Percentiles rank a stretch among this genome's conserved stretches.
Evolutionary conservation across 2,888 invertebrate genomes (phyloP).

Genomic region (Pemphredon lugubris): DNA sequence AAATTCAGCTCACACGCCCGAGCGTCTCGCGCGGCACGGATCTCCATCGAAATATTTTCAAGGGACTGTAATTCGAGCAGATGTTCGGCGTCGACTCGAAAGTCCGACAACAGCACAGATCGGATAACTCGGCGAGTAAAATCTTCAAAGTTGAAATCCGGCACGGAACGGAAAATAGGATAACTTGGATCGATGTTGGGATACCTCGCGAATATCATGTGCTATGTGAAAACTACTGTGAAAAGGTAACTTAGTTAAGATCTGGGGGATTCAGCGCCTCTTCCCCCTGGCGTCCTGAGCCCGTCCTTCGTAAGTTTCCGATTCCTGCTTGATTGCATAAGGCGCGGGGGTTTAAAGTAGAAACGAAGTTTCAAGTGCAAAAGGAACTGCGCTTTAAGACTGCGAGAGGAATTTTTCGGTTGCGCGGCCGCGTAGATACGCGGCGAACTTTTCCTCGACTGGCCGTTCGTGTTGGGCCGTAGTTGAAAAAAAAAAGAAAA

Average conservation of each 20-base stretch:
- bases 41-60: too few relatives aligned
- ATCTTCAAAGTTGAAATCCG: slow-evolving; percentile 20
- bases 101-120: background rate
- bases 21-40: too few relatives aligned
- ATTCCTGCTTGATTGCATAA: slow-evolving; percentile 51
- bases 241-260: slow-evolving; percentile 46
- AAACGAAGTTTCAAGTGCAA: slow-evolving; percentile 41
- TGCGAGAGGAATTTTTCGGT: slow-evolving; percentile 29
- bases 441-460: slow-evolving; percentile 29
- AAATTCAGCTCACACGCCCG: too few relatives aligned
- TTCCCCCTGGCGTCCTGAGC: slow-evolving; percentile 4
- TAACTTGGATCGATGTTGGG: slow-evolving; percentile 35
- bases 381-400: slow-evolving; percentile 27
- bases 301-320: slow-evolving; percentile 30
- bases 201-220: slow-evolving; percentile 33
- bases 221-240: slow-evolving; percentile 35
- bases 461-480: slow-evolving; percentile 24
- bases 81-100: background rate
- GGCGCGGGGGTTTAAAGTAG: slow-evolving; percentile 35
- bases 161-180: slow-evolving; percentile 32
- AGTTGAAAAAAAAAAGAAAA: too few relatives aligned
- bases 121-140: background rate
- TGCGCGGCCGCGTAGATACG: slow-evolving; percentile 15
- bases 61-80: too few relatives aligned
- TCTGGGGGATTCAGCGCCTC: slow-evolving; percentile 18